Conservation (phyloP, 2,888 invertebrate species). For the Exocentrus adspersus region DNA sequence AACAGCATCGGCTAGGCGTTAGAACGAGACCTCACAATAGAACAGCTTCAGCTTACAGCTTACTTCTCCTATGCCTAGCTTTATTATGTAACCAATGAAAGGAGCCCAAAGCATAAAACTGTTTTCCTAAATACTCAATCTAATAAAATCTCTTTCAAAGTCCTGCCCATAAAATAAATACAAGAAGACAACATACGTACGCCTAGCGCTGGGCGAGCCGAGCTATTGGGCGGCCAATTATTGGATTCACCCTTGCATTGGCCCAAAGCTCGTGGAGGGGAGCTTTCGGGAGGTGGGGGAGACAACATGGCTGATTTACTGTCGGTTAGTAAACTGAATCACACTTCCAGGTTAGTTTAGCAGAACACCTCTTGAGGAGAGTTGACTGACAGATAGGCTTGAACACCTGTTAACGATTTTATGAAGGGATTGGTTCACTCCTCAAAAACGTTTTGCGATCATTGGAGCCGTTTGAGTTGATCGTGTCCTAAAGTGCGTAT, state of each 20-base stretch:
- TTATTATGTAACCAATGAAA: conserved; percentile 59
- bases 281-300: conserved; percentile 50
- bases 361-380: conserved; percentile 55
- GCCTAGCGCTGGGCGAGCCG: conserved; percentile 49
- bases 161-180: conserved; percentile 63
- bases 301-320: conserved; percentile 65
- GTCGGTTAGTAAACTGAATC: conserved; percentile 49
- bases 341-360: conserved; percentile 58
- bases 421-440: not conserved
- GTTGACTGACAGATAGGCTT: conserved; percentile 36
- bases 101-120: conserved; percentile 60
- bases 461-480: no score
- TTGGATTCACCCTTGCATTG: conserved; percentile 50
- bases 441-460: not conserved
- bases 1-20: conserved; percentile 44
- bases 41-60: no score
- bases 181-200: conserved; percentile 55
- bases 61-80: conserved; percentile 48
- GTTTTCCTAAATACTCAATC: conserved; percentile 63
- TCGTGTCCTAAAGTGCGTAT: no score
- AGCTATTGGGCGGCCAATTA: conserved; percentile 59
- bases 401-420: conserved; percentile 44
- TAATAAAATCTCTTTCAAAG: conserved; percentile 62
- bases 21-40: conserved; percentile 53
- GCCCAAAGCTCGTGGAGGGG: conserved; percentile 47